Percentiles rank a stretch among this genome's conserved stretches.
These are phyloP conservation scores for Poeciliopsis paucimaculata DNA, from an alignment of 2,797 vertebrate genomes.

Conservation along the genomic window DNA sequence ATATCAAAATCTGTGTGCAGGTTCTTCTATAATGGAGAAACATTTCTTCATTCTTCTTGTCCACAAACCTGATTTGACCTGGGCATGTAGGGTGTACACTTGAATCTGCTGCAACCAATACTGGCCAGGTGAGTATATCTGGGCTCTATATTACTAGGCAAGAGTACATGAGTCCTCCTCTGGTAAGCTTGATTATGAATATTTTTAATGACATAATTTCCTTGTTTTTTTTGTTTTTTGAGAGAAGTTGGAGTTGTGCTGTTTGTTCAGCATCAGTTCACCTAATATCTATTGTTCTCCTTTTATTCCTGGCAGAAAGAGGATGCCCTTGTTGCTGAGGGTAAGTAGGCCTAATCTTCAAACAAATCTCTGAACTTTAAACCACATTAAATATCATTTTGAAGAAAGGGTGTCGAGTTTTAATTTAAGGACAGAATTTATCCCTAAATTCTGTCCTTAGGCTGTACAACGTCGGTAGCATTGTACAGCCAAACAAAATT, in stretches of 20 bases:
- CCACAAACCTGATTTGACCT: not conserved
- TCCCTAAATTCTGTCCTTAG: not conserved
- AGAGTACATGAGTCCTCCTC: conserved; percentile 32
- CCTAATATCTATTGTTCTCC: conserved; percentile 74
- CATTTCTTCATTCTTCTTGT: not conserved
- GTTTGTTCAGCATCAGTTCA: conserved; percentile 58
- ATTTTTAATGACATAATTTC: conserved; percentile 8
- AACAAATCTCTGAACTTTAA: conserved; percentile 1
- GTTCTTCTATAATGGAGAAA: not conserved
- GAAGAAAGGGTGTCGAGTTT: not conserved
- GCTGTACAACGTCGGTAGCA: too few relatives aligned
- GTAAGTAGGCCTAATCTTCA: conserved; percentile 76
- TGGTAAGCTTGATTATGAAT: conserved; percentile 41
- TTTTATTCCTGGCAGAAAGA: conserved; percentile 81
- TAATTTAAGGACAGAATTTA: conserved; percentile 13
- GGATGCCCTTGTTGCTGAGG: conserved; percentile 68
- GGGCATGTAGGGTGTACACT: not conserved
- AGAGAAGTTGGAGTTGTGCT: conserved; percentile 38
- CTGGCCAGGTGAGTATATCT: not conserved
- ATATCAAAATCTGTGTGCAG: not conserved
- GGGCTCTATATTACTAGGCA: not conserved
- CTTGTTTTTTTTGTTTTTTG: conserved; percentile 21
- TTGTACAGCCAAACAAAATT: not conserved
- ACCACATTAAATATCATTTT: conserved; percentile 22
- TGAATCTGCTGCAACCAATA: not conserved